Evolutionary conservation across 2,888 invertebrate species (phyloP), one percentile per base, ranked within the genome.

Genomic region (Fissipunctia ypsillon): DNA sequence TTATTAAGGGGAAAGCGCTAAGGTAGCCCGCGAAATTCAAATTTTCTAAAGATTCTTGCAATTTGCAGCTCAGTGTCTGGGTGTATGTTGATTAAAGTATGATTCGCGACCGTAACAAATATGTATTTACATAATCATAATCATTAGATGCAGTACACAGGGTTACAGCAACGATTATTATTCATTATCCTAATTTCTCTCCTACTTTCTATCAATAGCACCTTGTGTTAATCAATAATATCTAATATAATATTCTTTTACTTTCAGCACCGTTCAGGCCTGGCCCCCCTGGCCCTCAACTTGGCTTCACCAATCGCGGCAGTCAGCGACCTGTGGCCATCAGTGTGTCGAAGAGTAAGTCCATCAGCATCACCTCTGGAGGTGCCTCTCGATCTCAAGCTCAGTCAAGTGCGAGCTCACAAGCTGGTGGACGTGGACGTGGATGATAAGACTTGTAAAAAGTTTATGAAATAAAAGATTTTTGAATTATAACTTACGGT

Each of bases 341-440:
- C 5, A 92, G 90, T 63, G 89, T 91, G 35, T 89, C 93, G 31
- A 92, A 92, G 85, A 92, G 91, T n/a, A 83, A 78, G 43, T 83
- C 80, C 67, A 87, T 92, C 35, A 90, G 89, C 64, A 90, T 91
- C 38, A 87, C 87, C 41, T 71, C 83, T 5, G 92, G 75, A 9
- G 84, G 90, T 5, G 64, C 2, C 10, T 41, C 59, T 19, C 22
- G 48, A 45, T 63, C 80, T n/a, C 60, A 52, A 50, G 59, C 83
- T 43, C 75, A 81, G 41, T 76, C 83, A 14, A 84, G 83, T 28
- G 72, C 84, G 4, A 54, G 76, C n/a, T 67, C 82, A 7, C 66
- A 50, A n/a, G 54, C 77, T 41, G 66, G 82, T 19, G 28, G 63
- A 12, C 54, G 82, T 19, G 28, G 63, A 12, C 54, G 59, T 48